These are phyloP conservation scores for Drosophila rufa DNA, from an alignment of 1,140 invertebrate genomes.

Conservation along the genomic window DNA sequence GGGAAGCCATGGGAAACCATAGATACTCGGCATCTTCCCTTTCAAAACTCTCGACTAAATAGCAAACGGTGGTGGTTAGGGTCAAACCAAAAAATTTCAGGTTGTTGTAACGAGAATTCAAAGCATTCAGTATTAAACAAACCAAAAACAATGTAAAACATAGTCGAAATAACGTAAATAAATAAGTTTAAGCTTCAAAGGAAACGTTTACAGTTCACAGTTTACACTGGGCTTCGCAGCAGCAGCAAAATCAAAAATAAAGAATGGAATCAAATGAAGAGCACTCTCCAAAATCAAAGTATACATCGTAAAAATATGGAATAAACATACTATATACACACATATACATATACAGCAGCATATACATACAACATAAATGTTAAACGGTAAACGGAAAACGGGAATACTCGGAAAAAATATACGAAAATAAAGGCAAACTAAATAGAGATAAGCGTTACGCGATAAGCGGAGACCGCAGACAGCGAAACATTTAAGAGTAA, in stretches of 20 bases:
- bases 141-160: constrained; percentile 4
- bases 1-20: constrained; percentile 5
- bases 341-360: constrained; percentile 38
- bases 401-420: constrained; percentile 35
- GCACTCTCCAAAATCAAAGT: constrained; percentile 54
- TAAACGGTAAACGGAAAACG: constrained; percentile 35
- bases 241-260: constrained; percentile 83
- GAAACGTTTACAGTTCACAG: constrained; percentile 73
- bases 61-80: constrained; percentile 38
- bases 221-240: constrained; percentile 84
- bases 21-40: background rate
- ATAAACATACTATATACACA: constrained; percentile 11
- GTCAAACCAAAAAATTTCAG: constrained; percentile 54
- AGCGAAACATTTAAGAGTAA: constrained; percentile 34
- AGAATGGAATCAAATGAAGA: constrained; percentile 30
- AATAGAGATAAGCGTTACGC: constrained; percentile 29
- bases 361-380: constrained; percentile 38
- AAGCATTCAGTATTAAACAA: constrained; percentile 37
- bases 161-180: constrained; percentile 28
- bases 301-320: constrained; percentile 42
- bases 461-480: constrained; percentile 32
- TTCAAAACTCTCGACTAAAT: constrained; percentile 35
- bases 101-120: constrained; percentile 59
- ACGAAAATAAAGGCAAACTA: constrained; percentile 54
- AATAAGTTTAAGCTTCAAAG: constrained; percentile 39